Evolutionary conservation across 2,797 vertebrate species (phyloP).

Genomic region (Hozukius guyotensis): DNA sequence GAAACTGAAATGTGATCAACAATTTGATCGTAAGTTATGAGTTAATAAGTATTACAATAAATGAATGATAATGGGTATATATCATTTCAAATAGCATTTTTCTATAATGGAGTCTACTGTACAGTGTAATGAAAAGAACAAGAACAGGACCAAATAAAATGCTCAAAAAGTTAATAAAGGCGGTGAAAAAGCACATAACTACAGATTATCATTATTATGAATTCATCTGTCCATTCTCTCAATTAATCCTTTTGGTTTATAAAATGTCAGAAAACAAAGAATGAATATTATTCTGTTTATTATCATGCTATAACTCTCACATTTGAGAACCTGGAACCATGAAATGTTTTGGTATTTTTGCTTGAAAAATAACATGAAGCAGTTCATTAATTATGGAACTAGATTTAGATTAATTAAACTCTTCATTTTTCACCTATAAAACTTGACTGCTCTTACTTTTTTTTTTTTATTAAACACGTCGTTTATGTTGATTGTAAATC

Average conservation of each 20-base stretch:
- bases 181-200: neutral
- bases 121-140: neutral
- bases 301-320: neutral
- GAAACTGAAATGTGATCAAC: neutral
- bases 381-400: neutral
- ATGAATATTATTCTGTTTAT: neutral
- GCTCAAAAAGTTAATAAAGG: neutral
- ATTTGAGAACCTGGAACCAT: neutral
- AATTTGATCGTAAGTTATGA: neutral
- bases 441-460: neutral
- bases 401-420: neutral
- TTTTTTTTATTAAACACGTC: neutral
- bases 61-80: neutral
- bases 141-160: neutral
- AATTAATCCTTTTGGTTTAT: neutral
- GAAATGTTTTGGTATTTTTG: neutral
- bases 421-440: neutral
- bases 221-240: neutral
- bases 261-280: neutral
- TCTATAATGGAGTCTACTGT: neutral
- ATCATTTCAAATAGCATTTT: neutral
- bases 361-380: neutral
- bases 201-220: neutral
- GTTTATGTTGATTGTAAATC: neutral
- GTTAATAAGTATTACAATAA: neutral